A percentile compares a stretch with the other conserved stretches of the same genome.
These are phyloP conservation scores for Burhinus oedicnemus DNA, from an alignment of 2,113 vertebrate species.

Conservation along the genomic window DNA sequence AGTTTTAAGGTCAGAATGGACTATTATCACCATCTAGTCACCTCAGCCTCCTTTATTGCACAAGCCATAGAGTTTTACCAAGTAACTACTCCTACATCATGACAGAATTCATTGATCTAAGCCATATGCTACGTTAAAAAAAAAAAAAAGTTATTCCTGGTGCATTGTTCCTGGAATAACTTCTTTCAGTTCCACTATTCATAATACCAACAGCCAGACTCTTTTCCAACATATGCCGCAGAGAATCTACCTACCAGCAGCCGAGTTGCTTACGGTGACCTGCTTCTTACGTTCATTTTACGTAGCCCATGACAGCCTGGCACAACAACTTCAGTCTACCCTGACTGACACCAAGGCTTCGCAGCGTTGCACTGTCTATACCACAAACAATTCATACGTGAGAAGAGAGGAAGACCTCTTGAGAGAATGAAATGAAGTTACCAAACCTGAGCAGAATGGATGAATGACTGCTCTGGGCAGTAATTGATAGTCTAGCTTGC, in stretches of 20 bases:
- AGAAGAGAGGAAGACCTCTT: background rate
- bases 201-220: background rate
- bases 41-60: background rate
- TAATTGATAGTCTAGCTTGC: background rate
- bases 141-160: background rate
- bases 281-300: background rate
- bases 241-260: background rate
- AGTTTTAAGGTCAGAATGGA: background rate
- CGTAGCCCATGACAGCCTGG: background rate
- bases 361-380: background rate
- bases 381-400: background rate
- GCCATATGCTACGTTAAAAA: background rate
- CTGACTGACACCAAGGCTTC: background rate
- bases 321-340: background rate
- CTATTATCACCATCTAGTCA: background rate
- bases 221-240: background rate
- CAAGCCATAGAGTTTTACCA: background rate
- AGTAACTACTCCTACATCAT: background rate
- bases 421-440: background rate
- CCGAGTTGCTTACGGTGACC: background rate
- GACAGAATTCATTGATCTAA: background rate
- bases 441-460: background rate
- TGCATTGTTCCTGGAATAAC: background rate
- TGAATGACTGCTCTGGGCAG: background rate
- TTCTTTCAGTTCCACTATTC: background rate